phyloP scores from a whole-genome alignment of 1,140 invertebrate genomes.

The Ditylenchus dipsaci region DNA sequence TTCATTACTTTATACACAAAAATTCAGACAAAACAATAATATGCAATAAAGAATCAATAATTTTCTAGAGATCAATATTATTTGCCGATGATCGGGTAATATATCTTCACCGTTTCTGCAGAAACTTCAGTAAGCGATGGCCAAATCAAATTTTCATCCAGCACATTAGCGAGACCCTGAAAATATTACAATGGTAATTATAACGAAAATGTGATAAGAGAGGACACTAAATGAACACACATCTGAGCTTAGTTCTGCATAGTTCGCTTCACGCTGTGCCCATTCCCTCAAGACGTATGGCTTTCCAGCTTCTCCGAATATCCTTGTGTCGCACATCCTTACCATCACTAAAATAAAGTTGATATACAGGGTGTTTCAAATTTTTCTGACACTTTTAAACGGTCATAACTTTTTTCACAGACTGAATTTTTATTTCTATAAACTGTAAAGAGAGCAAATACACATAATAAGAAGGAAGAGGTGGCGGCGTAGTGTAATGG shows the following conservation, averaged over 20 bases:
- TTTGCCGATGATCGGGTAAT: too few relatives aligned
- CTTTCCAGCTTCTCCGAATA: constrained; percentile 71
- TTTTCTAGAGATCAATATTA: too few relatives aligned
- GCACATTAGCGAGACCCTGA: constrained; percentile 5
- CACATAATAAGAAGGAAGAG: too few relatives aligned
- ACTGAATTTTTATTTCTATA: constrained; percentile 8
- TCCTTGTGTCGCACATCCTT: constrained; percentile 81
- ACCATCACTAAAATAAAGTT: constrained; percentile 70
- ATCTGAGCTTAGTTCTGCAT: constrained; percentile 16
- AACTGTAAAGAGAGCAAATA: too few relatives aligned
- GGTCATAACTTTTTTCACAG: too few relatives aligned
- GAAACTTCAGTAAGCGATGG: constrained; percentile 3
- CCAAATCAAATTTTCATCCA: constrained; percentile 18
- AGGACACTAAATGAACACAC: constrained; percentile 2
- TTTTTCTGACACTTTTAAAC: too few relatives aligned
- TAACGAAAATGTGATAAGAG: not conserved
- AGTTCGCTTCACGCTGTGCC: constrained; percentile 40
- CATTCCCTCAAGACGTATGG: constrained; percentile 46
- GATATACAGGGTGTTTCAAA: not conserved
- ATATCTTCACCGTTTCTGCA: constrained; percentile 7
- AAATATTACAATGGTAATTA: too few relatives aligned
- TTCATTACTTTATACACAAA: too few relatives aligned
- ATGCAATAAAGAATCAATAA: too few relatives aligned
- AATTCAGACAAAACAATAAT: too few relatives aligned
- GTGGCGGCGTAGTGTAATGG: too few relatives aligned